These are phyloP conservation scores for Polymixis flavicincta DNA, from an alignment of 2,888 invertebrate species.

Conservation along the genomic window DNA sequence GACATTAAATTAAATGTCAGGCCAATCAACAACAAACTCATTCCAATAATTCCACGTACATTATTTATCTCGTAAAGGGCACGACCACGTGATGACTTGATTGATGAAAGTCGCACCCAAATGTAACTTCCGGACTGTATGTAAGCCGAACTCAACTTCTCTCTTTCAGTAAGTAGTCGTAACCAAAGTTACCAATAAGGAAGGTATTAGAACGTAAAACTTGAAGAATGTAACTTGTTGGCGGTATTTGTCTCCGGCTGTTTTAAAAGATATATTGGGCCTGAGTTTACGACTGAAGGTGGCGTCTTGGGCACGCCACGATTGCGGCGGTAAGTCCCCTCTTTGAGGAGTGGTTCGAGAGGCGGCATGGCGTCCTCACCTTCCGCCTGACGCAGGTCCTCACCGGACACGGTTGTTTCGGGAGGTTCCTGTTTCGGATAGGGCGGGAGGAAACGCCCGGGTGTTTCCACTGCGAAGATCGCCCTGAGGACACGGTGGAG, in stretches of 20 bases:
- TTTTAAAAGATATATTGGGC: conserved; percentile 27
- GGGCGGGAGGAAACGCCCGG: too few relatives aligned
- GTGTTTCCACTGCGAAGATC: too few relatives aligned
- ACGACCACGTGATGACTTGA: conserved; percentile 19
- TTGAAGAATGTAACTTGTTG: conserved; percentile 35
- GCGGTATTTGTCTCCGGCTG: conserved; percentile 31
- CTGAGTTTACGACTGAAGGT: conserved; percentile 30
- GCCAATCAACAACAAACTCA: too few relatives aligned
- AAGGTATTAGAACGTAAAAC: conserved; percentile 55
- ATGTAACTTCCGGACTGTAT: conserved; percentile 20
- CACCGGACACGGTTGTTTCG: too few relatives aligned
- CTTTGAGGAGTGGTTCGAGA: too few relatives aligned
- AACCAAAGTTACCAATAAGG: conserved; percentile 54
- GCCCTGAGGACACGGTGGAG: too few relatives aligned
- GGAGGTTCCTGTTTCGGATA: too few relatives aligned
- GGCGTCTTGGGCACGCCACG: too few relatives aligned
- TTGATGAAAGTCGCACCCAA: conserved; percentile 32
- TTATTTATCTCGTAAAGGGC: conserved; percentile 22
- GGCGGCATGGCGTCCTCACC: too few relatives aligned
- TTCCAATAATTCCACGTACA: background rate
- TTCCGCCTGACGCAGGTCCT: too few relatives aligned
- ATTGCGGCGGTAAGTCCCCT: too few relatives aligned
- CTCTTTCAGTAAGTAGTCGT: conserved; percentile 40
- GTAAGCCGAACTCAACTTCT: conserved; percentile 39
- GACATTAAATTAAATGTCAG: background rate